These are phyloP conservation scores for Melanchra persicariae DNA, from an alignment of 2,888 invertebrate species.

Conservation along the genomic window DNA sequence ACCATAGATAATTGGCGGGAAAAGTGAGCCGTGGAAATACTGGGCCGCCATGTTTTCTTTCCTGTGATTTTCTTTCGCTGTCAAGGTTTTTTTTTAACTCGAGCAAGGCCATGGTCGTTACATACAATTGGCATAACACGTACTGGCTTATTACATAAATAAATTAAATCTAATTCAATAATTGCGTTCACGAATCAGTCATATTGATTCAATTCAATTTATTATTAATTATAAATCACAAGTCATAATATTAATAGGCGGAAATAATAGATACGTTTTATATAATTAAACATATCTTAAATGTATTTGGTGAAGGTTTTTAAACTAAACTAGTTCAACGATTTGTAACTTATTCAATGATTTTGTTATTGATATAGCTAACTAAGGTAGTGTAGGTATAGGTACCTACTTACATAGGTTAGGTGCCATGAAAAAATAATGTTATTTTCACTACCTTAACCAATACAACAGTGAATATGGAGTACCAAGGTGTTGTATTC, in stretches of 20 bases:
- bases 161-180: conserved; percentile 28
- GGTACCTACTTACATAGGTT: too few relatives aligned
- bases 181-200: background rate
- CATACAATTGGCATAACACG: conserved; percentile 9
- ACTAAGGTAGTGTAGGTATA: too few relatives aligned
- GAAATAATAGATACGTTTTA: conserved; percentile 11
- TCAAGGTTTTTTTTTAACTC: conserved; percentile 24
- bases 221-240: background rate
- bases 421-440: background rate
- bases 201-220: conserved; percentile 1
- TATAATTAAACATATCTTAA: conserved; percentile 12
- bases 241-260: conserved; percentile 9
- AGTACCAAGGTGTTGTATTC: conserved; percentile 5
- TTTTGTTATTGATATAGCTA: background rate
- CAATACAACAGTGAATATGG: too few relatives aligned
- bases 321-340: conserved; percentile 6
- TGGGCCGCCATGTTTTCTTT: conserved; percentile 80
- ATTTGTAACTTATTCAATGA: background rate
- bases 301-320: background rate
- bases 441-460: too few relatives aligned
- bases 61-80: conserved; percentile 72
- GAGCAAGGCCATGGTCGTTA: conserved; percentile 14
- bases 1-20: conserved; percentile 79
- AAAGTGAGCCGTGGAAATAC: conserved; percentile 78
- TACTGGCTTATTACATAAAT: conserved; percentile 15